These are phyloP conservation scores for Amphilophus citrinellus DNA, from an alignment of 2,113 vertebrate genomes.

Conservation along the genomic window DNA sequence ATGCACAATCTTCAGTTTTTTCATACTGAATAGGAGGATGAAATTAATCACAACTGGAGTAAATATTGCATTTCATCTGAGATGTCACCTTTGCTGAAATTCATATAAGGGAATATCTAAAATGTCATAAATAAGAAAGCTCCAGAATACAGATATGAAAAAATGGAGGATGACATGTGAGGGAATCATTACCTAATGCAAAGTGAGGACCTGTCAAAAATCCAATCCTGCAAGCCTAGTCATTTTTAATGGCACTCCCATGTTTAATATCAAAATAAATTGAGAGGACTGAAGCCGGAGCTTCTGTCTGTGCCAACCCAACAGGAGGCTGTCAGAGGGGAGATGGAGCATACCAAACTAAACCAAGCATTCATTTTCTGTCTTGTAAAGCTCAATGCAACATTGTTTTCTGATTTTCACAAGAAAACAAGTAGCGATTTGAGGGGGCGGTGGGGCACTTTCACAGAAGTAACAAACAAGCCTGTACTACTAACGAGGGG, in stretches of 20 bases:
- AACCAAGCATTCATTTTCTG: conserved; percentile 54
- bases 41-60: conserved; percentile 31
- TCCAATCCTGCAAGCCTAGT: conserved; percentile 47
- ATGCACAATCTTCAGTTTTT: not conserved
- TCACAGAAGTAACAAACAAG: conserved; percentile 45
- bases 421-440: conserved; percentile 33
- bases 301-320: conserved; percentile 32
- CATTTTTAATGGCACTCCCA: conserved; percentile 55
- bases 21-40: not conserved
- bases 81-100: conserved; percentile 31
- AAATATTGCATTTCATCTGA: conserved; percentile 43
- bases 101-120: conserved; percentile 30
- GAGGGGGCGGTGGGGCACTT: not conserved
- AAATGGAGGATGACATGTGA: conserved; percentile 59
- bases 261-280: conserved; percentile 67
- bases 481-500: conserved; percentile 43
- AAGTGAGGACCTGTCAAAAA: conserved; percentile 73
- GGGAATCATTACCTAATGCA: conserved; percentile 64
- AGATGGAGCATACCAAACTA: conserved; percentile 53
- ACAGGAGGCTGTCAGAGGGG: conserved; percentile 57
- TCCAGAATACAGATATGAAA: conserved; percentile 34
- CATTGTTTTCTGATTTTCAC: conserved; percentile 56
- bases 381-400: conserved; percentile 44
- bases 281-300: conserved; percentile 46
- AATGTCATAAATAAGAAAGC: conserved; percentile 36